Percentiles rank a stretch among this genome's conserved stretches.
Conservation (phyloP, 2,888 invertebrate genomes). For the Zelleria hepariella region DNA sequence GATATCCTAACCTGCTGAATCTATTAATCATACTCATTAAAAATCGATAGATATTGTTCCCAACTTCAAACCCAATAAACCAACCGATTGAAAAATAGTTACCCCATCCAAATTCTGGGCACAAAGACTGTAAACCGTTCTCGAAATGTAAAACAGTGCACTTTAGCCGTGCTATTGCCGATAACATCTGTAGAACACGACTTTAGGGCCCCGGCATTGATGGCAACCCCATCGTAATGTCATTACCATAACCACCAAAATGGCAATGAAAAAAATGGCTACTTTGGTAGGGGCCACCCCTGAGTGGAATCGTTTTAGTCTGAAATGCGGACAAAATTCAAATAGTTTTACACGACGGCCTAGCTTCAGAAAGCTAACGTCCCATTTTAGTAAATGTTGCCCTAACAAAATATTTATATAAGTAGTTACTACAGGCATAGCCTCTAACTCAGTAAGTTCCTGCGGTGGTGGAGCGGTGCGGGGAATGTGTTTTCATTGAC, state of each 20-base stretch:
- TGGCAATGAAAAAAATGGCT: conserved; percentile 58
- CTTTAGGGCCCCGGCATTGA: conserved; percentile 26
- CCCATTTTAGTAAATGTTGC: no score
- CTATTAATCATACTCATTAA: no score
- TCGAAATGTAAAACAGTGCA: conserved; percentile 24
- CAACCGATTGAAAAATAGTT: background rate
- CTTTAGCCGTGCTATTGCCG: conserved; percentile 21
- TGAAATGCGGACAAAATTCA: background rate
- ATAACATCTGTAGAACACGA: conserved; percentile 53
- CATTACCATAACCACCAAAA: conserved; percentile 65
- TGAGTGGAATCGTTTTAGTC: background rate
- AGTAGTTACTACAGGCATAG: no score
- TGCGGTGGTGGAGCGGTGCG: no score
- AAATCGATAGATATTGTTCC: background rate
- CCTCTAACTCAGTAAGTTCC: no score
- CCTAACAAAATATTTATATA: no score
- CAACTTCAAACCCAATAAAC: background rate
- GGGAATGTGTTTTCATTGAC: no score
- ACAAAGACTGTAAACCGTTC: background rate
- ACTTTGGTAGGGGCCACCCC: conserved; percentile 25
- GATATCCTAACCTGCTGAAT: no score
- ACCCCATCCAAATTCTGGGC: background rate
- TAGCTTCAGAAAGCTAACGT: no score
- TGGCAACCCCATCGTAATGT: conserved; percentile 42
- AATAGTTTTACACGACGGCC: no score